A percentile compares a stretch with the other conserved stretches of the same genome.
phyloP scores from a whole-genome alignment of 2,797 vertebrate species.

The Merluccius polli region DNA sequence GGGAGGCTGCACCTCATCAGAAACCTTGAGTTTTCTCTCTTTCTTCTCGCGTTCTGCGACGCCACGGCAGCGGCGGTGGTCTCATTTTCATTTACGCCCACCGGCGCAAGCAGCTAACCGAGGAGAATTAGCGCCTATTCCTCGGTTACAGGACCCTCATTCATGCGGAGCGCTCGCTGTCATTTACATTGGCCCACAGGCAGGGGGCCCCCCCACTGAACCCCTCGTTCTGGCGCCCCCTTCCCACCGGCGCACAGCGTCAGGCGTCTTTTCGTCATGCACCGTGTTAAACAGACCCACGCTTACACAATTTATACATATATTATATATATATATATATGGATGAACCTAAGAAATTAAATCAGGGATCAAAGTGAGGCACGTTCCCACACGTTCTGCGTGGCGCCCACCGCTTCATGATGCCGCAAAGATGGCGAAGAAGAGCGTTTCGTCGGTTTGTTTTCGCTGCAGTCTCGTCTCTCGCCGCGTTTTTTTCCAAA shows the following conservation, averaged over 20 bases:
- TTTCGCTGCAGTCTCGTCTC: neutral
- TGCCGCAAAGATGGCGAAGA: neutral
- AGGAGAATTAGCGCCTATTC: constrained; percentile 12
- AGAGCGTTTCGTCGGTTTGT: neutral
- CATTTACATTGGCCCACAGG: neutral
- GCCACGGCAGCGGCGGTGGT: constrained; percentile 21
- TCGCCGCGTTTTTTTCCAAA: constrained; percentile 35
- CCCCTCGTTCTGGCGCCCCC: too few relatives aligned
- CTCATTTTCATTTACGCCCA: constrained; percentile 39
- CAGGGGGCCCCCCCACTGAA: too few relatives aligned
- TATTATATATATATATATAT: neutral
- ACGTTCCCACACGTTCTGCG: neutral
- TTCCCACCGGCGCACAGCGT: neutral
- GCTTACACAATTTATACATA: too few relatives aligned
- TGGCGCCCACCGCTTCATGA: neutral
- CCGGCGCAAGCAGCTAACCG: constrained; percentile 23
- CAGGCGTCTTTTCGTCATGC: neutral
- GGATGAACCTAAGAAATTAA: neutral
- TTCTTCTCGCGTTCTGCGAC: neutral
- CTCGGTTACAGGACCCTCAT: constrained; percentile 10
- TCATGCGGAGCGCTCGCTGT: neutral
- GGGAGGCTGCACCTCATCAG: too few relatives aligned
- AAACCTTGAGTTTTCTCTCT: neutral
- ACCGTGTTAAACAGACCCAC: neutral
- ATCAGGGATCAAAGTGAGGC: neutral